Percentiles rank a stretch among this genome's conserved stretches.
Conservation (phyloP, 2,113 vertebrate genomes). For the Alces alces region DNA sequence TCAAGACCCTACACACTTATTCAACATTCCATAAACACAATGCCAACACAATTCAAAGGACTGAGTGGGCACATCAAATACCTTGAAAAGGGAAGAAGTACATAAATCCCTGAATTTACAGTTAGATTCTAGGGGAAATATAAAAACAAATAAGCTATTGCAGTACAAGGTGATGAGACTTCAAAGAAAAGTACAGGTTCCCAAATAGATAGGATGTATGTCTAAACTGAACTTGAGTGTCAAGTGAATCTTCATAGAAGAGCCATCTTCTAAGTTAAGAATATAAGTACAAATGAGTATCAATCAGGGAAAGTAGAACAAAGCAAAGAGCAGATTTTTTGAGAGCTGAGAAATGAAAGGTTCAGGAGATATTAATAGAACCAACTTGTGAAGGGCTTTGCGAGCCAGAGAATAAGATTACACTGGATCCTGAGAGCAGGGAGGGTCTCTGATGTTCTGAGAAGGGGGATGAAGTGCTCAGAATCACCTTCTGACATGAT, state of each 20-base stretch:
- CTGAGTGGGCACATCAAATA: not conserved
- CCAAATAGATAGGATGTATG: not conserved
- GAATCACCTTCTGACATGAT: not conserved
- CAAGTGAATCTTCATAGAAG: not conserved
- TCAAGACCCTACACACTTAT: not conserved
- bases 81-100: not conserved
- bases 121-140: not conserved
- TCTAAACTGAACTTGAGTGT: not conserved
- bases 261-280: not conserved
- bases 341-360: not conserved
- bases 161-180: not conserved
- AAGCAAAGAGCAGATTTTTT: not conserved
- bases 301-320: not conserved
- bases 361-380: not conserved
- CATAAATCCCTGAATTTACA: not conserved
- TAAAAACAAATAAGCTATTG: not conserved
- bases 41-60: not conserved
- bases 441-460: not conserved
- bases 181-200: not conserved
- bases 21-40: not conserved
- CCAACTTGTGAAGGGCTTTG: not conserved
- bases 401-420: not conserved
- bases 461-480: not conserved
- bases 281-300: not conserved
- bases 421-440: not conserved